Evolutionary conservation across 2,113 vertebrate genomes (phyloP).

Genomic region (Notiomystis cincta): DNA sequence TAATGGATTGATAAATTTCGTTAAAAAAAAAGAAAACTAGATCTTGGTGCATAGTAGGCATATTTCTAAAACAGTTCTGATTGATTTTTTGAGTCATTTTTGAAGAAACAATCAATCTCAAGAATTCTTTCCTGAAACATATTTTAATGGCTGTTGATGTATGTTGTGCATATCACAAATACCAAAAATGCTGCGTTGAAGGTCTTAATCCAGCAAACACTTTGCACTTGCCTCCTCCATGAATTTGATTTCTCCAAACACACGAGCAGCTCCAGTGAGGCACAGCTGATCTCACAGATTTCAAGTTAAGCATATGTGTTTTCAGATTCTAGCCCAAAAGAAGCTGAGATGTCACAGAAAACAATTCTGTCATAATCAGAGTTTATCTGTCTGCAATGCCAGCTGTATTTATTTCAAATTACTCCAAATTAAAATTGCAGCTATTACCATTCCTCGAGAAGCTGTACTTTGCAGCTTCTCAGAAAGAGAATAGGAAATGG

Average conservation of each 20-base stretch:
- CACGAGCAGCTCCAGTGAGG: not conserved
- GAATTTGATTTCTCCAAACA: not conserved
- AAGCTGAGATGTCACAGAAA: slow-evolving; percentile 48
- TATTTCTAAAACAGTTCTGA: slow-evolving; percentile 78
- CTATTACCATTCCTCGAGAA: slow-evolving; percentile 9
- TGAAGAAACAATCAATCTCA: slow-evolving; percentile 70
- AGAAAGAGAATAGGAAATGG: not conserved
- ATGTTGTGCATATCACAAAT: slow-evolving; percentile 25
- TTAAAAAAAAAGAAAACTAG: slow-evolving; percentile 53
- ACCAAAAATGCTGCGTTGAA: not conserved
- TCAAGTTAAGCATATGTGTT: slow-evolving; percentile 11
- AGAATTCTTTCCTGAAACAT: slow-evolving; percentile 63
- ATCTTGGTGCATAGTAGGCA: slow-evolving; percentile 71
- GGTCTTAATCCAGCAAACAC: not conserved
- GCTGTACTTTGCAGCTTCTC: not conserved
- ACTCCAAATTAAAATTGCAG: slow-evolving; percentile 40
- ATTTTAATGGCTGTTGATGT: slow-evolving; percentile 65
- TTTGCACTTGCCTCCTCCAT: not conserved
- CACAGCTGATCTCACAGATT: slow-evolving; percentile 25
- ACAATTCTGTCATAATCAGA: slow-evolving; percentile 30
- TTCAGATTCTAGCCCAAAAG: slow-evolving; percentile 5
- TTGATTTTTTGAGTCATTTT: slow-evolving; percentile 70
- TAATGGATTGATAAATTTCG: slow-evolving; percentile 75
- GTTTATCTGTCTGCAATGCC: slow-evolving; percentile 8
- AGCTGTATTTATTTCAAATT: slow-evolving; percentile 50